These are phyloP conservation scores for Anoncus sp. DNA, from an alignment of 2,888 invertebrate genomes.

Conservation along the genomic window DNA sequence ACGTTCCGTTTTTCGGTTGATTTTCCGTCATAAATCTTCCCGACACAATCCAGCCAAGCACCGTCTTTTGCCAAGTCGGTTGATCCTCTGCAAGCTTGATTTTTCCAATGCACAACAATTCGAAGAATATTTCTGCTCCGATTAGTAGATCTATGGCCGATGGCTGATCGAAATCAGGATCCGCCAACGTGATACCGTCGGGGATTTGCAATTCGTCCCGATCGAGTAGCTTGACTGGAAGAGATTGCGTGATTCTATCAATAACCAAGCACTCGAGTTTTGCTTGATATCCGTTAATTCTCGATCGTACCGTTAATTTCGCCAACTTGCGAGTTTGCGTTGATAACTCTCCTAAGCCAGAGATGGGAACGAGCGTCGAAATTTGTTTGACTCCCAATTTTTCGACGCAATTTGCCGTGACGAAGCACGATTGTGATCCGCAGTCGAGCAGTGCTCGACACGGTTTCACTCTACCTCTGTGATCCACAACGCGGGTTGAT, in stretches of 20 bases:
- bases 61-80: constrained; percentile 40
- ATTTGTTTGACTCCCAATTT: background rate
- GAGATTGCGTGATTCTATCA: constrained; percentile 39
- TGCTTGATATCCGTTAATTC: constrained; percentile 20
- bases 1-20: background rate
- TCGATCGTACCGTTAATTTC: background rate
- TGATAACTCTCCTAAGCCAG: background rate
- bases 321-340: background rate
- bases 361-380: background rate
- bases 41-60: constrained; percentile 56
- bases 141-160: constrained; percentile 50
- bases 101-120: constrained; percentile 22
- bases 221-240: constrained; percentile 32
- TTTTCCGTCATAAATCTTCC: constrained; percentile 1
- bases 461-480: background rate
- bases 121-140: constrained; percentile 51
- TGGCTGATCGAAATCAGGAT: constrained; percentile 35
- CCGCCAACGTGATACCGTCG: constrained; percentile 45
- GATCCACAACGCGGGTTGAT: background rate
- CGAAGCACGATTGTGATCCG: constrained; percentile 41
- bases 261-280: constrained; percentile 46
- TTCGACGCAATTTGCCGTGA: constrained; percentile 1
- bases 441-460: constrained; percentile 39
- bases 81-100: constrained; percentile 30
- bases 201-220: constrained; percentile 26